Evolutionary conservation across 23 tunicate species (phyloP).

Genomic region (Phallusia fumigata): DNA sequence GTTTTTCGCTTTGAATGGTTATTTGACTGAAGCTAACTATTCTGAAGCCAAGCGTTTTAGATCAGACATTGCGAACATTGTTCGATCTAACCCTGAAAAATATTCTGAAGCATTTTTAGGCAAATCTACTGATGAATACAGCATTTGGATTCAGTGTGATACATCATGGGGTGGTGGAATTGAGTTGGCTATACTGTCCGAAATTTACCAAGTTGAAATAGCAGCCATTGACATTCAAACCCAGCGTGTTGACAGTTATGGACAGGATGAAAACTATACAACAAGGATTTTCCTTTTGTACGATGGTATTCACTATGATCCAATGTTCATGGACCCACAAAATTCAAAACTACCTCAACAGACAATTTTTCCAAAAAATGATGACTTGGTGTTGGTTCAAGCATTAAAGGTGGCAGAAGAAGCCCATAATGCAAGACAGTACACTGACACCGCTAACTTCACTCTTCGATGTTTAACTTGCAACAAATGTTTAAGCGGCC

Average conservation of each 20-base stretch:
- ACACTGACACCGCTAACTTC: slow-evolving; percentile 66
- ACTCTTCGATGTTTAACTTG: slow-evolving; percentile 73
- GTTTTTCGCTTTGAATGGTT: slow-evolving; percentile 70
- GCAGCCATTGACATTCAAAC: slow-evolving; percentile 91
- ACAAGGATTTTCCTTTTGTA: slow-evolving; percentile 73
- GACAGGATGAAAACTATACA: slow-evolving; percentile 51
- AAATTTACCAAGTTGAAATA: slow-evolving; percentile 72
- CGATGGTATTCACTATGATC: slow-evolving; percentile 94
- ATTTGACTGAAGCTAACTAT: slow-evolving; percentile 43
- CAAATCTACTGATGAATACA: slow-evolving; percentile 63
- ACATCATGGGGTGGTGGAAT: slow-evolving; percentile 98
- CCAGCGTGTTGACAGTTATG: slow-evolving; percentile 74
- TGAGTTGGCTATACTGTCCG: slow-evolving; percentile 73
- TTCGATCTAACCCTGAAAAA: slow-evolving; percentile 65
- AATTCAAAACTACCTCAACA: slow-evolving; percentile 39
- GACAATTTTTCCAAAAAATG: slow-evolving; percentile 62
- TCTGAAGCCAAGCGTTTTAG: slow-evolving; percentile 54
- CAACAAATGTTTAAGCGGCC: slow-evolving; percentile 67
- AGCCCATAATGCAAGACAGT: slow-evolving; percentile 67
- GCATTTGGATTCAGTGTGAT: slow-evolving; percentile 93
- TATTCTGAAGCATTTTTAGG: slow-evolving; percentile 83
- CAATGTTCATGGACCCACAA: slow-evolving; percentile 66
- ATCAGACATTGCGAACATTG: slow-evolving; percentile 62
- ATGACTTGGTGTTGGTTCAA: slow-evolving; percentile 53
- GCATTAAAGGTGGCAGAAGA: slow-evolving; percentile 58